phyloP scores from a whole-genome alignment of 2,113 vertebrate species.

The Ptilorrhoa leucosticta region DNA sequence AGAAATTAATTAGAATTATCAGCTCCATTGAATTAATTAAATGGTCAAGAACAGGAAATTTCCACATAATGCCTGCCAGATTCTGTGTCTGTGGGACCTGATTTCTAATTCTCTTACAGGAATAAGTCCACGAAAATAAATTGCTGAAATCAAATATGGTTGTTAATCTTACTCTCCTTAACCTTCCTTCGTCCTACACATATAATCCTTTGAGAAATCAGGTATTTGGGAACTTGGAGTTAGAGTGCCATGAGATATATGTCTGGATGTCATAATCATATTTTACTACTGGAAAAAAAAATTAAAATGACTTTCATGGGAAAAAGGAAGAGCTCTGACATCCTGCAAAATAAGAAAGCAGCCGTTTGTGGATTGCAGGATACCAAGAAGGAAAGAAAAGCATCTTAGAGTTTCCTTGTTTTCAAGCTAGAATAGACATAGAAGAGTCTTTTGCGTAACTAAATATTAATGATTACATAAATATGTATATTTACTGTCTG shows the following conservation, averaged over 20 bases:
- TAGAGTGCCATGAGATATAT: neutral
- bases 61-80: neutral
- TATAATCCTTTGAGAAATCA: neutral
- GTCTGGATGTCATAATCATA: neutral
- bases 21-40: neutral
- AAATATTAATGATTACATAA: neutral
- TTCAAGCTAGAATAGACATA: neutral
- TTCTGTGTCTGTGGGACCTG: neutral
- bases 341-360: neutral
- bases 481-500: neutral
- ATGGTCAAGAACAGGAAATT: neutral
- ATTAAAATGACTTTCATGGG: neutral
- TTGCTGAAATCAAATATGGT: neutral
- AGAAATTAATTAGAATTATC: neutral
- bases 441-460: neutral
- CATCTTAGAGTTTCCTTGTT: neutral
- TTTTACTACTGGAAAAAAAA: neutral
- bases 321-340: neutral
- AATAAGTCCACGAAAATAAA: neutral
- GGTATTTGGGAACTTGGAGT: neutral
- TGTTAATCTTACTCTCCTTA: neutral
- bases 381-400: neutral
- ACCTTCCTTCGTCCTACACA: neutral
- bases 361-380: neutral
- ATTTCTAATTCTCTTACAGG: neutral